A percentile compares a stretch with the other conserved stretches of the same genome.
These are phyloP conservation scores for Hyla sarda DNA, from an alignment of 2,113 vertebrate genomes.

Conservation along the genomic window DNA sequence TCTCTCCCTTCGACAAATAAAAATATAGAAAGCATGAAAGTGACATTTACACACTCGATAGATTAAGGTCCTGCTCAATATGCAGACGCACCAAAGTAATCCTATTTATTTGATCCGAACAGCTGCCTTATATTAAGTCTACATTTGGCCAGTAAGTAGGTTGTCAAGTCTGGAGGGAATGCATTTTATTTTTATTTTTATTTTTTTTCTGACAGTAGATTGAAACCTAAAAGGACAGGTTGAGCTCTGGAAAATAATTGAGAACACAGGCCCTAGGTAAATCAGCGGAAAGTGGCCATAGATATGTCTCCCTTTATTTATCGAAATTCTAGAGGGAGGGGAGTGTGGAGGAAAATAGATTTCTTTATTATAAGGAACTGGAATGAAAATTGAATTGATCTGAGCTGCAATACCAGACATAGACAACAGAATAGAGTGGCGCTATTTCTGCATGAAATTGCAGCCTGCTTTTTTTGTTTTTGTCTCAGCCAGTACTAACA, in stretches of 20 bases:
- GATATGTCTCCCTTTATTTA: neutral
- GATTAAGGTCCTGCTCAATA: slow-evolving; percentile 42
- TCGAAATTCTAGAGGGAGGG: neutral
- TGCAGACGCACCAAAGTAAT: slow-evolving; percentile 30
- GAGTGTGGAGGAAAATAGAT: neutral
- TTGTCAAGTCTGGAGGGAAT: slow-evolving; percentile 21
- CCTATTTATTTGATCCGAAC: slow-evolving; percentile 11
- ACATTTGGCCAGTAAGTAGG: slow-evolving; percentile 8
- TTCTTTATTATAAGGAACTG: neutral
- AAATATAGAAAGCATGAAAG: slow-evolving; percentile 50
- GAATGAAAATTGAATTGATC: neutral
- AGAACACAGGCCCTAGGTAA: neutral
- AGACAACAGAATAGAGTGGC: neutral
- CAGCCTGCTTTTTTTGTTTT: neutral
- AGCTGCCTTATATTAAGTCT: slow-evolving; percentile 27
- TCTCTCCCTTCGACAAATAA: slow-evolving; percentile 30
- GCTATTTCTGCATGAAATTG: neutral
- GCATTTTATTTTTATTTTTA: slow-evolving; percentile 19
- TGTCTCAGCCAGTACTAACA: neutral
- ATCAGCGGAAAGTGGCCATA: neutral
- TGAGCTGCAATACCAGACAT: neutral
- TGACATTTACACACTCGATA: slow-evolving; percentile 50
- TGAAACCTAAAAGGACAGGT: slow-evolving; percentile 1
- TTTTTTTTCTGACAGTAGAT: slow-evolving; percentile 22
- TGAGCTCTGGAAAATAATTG: neutral